These are phyloP conservation scores for Acanthosoma haemorrhoidale DNA, from an alignment of 2,888 invertebrate genomes.

Conservation along the genomic window DNA sequence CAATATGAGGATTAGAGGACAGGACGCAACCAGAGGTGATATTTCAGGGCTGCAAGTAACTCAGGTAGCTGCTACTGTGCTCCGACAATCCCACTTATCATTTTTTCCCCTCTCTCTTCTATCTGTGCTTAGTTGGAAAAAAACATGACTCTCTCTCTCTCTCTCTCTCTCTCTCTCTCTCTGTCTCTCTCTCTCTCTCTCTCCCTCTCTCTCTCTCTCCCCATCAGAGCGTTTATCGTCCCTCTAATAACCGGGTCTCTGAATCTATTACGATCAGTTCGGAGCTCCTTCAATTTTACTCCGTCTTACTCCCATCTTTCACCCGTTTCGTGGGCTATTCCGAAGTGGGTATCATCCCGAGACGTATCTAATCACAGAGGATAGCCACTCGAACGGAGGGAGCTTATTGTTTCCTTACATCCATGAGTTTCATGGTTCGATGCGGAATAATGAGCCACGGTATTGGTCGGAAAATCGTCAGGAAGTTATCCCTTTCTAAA, in stretches of 20 bases:
- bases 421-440: not conserved
- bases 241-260: slow-evolving; percentile 20
- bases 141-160: slow-evolving; percentile 11
- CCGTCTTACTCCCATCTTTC: not conserved
- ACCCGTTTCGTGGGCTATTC: not conserved
- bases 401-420: not conserved
- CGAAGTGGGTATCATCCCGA: not conserved
- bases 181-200: slow-evolving; percentile 1
- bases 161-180: not conserved
- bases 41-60: slow-evolving; percentile 16
- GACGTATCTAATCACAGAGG: not conserved
- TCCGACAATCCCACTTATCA: slow-evolving; percentile 23
- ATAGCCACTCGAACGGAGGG: not conserved
- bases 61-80: slow-evolving; percentile 21
- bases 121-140: not conserved
- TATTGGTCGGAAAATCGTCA: too few species aligned
- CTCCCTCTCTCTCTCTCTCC: not conserved
- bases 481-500: too few species aligned
- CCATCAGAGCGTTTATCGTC: slow-evolving; percentile 19
- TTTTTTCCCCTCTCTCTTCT: slow-evolving; percentile 17
- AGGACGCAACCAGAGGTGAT: not conserved
- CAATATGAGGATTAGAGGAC: not conserved
- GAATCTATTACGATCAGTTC: slow-evolving; percentile 6
- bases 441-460: too few species aligned
- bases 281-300: not conserved